Conservation (phyloP, 2,113 vertebrate genomes). For the Dromaius novaehollandiae region DNA sequence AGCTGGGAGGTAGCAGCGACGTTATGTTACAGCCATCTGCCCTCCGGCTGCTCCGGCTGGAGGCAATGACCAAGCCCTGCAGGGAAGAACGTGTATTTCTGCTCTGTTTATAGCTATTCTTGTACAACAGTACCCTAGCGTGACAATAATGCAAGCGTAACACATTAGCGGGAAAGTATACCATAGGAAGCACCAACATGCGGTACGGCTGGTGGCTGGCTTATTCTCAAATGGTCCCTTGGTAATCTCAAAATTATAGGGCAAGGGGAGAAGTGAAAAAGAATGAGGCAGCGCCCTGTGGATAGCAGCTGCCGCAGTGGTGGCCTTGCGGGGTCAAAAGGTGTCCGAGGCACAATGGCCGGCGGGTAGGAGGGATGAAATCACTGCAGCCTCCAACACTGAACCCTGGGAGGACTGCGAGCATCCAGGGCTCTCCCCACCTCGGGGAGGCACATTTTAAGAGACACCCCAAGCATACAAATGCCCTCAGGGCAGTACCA, state of each 20-base stretch:
- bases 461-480: background rate
- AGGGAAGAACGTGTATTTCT: background rate
- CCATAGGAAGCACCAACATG: background rate
- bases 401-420: background rate
- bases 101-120: background rate
- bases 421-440: background rate
- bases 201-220: background rate
- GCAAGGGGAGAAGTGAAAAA: background rate
- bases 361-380: background rate
- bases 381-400: background rate
- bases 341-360: background rate
- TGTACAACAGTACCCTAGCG: background rate
- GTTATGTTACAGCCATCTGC: background rate
- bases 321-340: background rate
- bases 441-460: background rate
- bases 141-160: background rate
- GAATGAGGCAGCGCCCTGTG: rapidly evolving
- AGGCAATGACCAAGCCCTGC: background rate
- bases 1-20: background rate
- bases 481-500: background rate
- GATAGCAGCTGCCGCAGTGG: background rate
- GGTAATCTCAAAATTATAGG: background rate
- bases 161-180: rapidly evolving
- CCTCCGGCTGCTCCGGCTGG: background rate
- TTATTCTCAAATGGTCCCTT: background rate